Base-by-base conservation (phyloP, 2,797 vertebrate genomes). In the Limosa lapponica region DNA sequence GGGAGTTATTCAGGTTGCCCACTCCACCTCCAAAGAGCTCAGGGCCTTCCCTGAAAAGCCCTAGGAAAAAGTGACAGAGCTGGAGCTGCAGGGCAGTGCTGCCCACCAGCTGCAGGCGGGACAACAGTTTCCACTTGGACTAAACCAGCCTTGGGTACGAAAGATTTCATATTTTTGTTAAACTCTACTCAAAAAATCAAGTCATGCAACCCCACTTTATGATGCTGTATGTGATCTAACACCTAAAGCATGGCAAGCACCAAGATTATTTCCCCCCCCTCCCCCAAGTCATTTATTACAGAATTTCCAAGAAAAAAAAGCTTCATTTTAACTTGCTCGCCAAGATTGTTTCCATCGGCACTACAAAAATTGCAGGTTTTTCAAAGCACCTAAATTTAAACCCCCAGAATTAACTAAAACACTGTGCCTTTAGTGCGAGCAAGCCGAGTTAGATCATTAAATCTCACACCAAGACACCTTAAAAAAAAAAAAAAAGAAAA, bases 381-480 rank as follows among this genome's bases (percentile, higher is more conserved):
- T 58, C 71, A 61, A 84, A 95, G 49, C 14, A 4, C 74, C 34
- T 44, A 25, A 44, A 62, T 13, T 51, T 8, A 9, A 55, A 74
- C 67, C 54, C 48, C 36, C 10, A 2, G 32, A 78, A 87, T 57
- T 34, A 66, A 75, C 57, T 30, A 36, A 89, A 88, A 78, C 61
- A 46, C 64, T 37, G 32, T 10, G 48, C 48, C 51, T 92, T 91
- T 37, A 77, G 90, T 3, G 10, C 8, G 34, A 92, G 74, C 30
- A 30, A 95, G 55, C 62, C 17, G 27, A 88, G 73, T 92, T 91
- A 94, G 80, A 92, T 94, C 94, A 90, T 67, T 96, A 95, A 82
- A 92, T 89, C 95, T 97, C 97, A 34, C 77, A 95, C 87, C 49
- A 52, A 88, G 93, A 73, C 78, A 95, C 82, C 90, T 97, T 95